phyloP scores from a whole-genome alignment of 2,797 vertebrate genomes.

The Columba guinea region DNA sequence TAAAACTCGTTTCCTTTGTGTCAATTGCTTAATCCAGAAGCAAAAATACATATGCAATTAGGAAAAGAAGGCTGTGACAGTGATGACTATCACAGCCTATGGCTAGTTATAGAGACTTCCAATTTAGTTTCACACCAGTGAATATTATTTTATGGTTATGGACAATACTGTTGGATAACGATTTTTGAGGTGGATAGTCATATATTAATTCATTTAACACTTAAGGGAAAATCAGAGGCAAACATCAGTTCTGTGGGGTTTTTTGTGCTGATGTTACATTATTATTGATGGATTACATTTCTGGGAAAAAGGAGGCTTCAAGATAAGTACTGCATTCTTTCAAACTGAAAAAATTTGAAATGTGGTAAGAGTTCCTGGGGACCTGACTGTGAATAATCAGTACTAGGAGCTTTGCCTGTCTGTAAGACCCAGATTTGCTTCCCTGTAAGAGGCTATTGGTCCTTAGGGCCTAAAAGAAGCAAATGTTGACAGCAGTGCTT shows the following conservation, averaged over 20 bases:
- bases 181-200: neutral
- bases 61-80: neutral
- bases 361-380: slow-evolving; percentile 61
- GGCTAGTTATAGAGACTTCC: neutral
- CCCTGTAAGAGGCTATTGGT: slow-evolving; percentile 54
- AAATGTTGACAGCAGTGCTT: slow-evolving; percentile 64
- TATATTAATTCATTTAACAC: slow-evolving; percentile 7
- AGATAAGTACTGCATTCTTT: slow-evolving; percentile 59
- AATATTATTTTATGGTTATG: neutral
- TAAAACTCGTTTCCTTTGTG: neutral
- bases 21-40: neutral
- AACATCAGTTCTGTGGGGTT: neutral
- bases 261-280: slow-evolving; percentile 25
- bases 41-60: neutral
- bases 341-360: slow-evolving; percentile 75
- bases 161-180: neutral
- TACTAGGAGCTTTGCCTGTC: slow-evolving; percentile 63
- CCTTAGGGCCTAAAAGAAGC: slow-evolving; percentile 66
- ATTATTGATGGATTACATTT: slow-evolving; percentile 64
- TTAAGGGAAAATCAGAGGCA: neutral
- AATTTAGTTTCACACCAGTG: neutral
- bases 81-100: neutral
- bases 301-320: slow-evolving; percentile 54
- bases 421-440: slow-evolving; percentile 64
- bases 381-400: slow-evolving; percentile 63